Base-by-base conservation (phyloP, 2,797 vertebrate genomes). In the Diglossa cyanea region DNA sequence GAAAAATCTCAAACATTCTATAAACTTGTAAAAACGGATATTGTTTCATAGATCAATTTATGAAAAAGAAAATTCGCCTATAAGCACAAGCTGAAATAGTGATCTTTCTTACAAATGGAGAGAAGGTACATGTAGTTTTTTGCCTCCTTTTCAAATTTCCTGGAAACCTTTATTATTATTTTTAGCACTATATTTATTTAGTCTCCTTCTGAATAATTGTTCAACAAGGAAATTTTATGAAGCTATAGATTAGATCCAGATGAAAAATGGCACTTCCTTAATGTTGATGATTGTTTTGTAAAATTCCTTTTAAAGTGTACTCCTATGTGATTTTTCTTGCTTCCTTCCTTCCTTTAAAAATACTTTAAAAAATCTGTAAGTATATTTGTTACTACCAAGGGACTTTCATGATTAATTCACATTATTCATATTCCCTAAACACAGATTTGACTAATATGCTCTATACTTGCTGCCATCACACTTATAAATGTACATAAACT, bases 371-470 rank as follows among this genome's bases (percentile, higher is more conserved):
- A 65, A 39, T 62, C 28, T 81, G 40, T 48, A 82, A 94, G 45
- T 81, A 35, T 94, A 93, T 81, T 88, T 95, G 60, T 84, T 88
- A 73, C 53, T 85, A 86, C 21, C 90, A 79, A 85, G 93, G 67
- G 95, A 95, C 33, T 79, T 86, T 73, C 66, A 73, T 82, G 83
- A 90, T 90, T 96, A 94, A 90, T 84, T 85, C 71, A 74, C 44
- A 71, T 95, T 92, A 94, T 84, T 96, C 71, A 76, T 93, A 95
- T 93, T 95, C 94, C 93, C 90, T 84, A 92, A 95, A 79, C 74
- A 93, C 66, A 86, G 55, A 92, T 96, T 96, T 95, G 67, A 95
- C 63, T 94, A 93, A 94, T 88, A 82, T 82, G 71, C 63, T 94
- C 90, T 89, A 57, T 85, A 79, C 53, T 81, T 1, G 1, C 66